These are phyloP conservation scores for Miniopterus natalensis DNA, from an alignment of 2,113 vertebrate genomes.

Conservation along the genomic window DNA sequence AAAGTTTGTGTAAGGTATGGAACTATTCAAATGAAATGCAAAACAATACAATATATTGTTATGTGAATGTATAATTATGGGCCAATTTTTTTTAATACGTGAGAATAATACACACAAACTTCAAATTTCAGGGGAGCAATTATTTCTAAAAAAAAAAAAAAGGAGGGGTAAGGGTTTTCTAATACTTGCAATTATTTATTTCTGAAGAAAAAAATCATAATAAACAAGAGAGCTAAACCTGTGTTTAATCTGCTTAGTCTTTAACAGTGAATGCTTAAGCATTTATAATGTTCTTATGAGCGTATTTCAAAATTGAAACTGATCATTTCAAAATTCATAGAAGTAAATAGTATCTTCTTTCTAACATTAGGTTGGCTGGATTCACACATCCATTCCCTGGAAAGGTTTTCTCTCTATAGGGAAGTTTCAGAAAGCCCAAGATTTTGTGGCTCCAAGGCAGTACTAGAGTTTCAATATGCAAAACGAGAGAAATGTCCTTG, in stretches of 20 bases:
- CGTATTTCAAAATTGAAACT: conserved; percentile 39
- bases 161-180: background rate
- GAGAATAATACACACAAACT: background rate
- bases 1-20: background rate
- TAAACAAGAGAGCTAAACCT: background rate
- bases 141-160: background rate
- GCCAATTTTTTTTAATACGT: background rate
- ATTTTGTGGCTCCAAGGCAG: background rate
- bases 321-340: background rate
- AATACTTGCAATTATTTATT: background rate
- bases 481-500: conserved; percentile 15
- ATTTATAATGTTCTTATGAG: background rate
- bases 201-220: background rate
- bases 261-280: background rate
- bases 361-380: background rate
- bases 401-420: background rate
- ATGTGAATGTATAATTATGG: background rate
- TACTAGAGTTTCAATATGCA: background rate
- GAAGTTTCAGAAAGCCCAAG: background rate
- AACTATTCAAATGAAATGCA: background rate
- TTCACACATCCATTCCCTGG: background rate
- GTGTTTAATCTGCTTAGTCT: background rate
- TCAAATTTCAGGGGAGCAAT: background rate
- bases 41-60: background rate
- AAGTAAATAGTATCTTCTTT: background rate